A percentile compares a stretch with the other conserved stretches of the same genome.
Evolutionary conservation across 2,113 vertebrate species (phyloP).

Genomic region (Trematocara unimaculatum): DNA sequence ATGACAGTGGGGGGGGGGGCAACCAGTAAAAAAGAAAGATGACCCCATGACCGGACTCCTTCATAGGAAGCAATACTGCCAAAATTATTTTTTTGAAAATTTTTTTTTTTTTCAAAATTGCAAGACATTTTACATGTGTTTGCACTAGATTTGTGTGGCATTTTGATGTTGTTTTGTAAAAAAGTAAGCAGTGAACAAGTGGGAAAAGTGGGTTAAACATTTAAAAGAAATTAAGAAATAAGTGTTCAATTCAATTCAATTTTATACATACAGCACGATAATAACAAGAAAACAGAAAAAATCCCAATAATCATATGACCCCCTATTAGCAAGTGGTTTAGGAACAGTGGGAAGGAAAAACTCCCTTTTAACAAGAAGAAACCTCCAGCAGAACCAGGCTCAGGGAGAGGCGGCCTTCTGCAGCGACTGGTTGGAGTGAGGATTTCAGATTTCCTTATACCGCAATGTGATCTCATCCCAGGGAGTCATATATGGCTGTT

Average conservation of each 20-base stretch:
- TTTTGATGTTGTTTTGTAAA: not conserved
- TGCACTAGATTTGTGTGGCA: not conserved
- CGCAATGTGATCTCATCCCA: not conserved
- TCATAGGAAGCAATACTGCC: not conserved
- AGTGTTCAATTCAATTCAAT: not conserved
- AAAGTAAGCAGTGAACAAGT: not conserved
- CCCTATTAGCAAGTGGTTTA: not conserved
- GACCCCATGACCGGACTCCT: not conserved
- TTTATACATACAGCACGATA: not conserved
- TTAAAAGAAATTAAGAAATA: not conserved
- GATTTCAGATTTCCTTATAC: not conserved
- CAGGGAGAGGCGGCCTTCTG: rapidly evolving
- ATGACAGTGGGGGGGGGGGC: slow-evolving; percentile 34
- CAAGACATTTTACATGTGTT: not conserved
- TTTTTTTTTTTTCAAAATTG: not conserved
- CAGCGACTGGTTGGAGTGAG: not conserved
- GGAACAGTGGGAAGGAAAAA: not conserved
- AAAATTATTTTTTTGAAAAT: not conserved
- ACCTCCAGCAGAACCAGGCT: not conserved
- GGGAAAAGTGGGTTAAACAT: not conserved
- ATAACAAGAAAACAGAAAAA: not conserved
- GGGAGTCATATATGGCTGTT: not conserved
- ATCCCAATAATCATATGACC: not conserved
- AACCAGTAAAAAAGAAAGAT: not conserved
- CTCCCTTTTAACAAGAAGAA: not conserved